phyloP scores from a whole-genome alignment of 2,888 invertebrate species.

The Papilio demoleus region DNA sequence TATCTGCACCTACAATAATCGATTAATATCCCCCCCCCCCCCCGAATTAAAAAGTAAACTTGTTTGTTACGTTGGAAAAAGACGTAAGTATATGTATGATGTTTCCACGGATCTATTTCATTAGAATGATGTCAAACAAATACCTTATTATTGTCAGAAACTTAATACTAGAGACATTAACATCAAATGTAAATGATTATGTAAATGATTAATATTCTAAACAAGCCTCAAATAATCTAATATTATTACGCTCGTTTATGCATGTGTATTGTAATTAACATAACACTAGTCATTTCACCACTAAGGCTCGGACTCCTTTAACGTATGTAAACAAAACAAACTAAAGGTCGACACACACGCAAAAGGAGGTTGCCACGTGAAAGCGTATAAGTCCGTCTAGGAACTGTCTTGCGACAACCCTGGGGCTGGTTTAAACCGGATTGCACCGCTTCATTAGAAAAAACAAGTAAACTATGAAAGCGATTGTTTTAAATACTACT shows the following conservation, averaged over 20 bases:
- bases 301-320: slow-evolving; percentile 35
- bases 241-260: slow-evolving; percentile 25
- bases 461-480: neutral
- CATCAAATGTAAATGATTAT: too few relatives aligned
- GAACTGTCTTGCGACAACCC: slow-evolving; percentile 20
- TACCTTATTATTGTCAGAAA: too few relatives aligned
- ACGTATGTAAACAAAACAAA: slow-evolving; percentile 43
- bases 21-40: too few relatives aligned
- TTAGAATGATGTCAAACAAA: too few relatives aligned
- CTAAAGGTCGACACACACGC: slow-evolving; percentile 41
- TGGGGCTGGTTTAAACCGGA: slow-evolving; percentile 17
- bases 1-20: too few relatives aligned
- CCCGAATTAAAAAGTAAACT: too few relatives aligned
- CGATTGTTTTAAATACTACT: too few relatives aligned
- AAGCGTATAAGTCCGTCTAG: slow-evolving; percentile 42
- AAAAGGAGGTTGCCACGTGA: slow-evolving; percentile 40
- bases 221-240: neutral
- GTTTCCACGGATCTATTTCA: too few relatives aligned
- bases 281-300: slow-evolving; percentile 39
- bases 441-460: neutral
- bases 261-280: slow-evolving; percentile 37
- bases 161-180: too few relatives aligned
- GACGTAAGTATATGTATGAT: too few relatives aligned
- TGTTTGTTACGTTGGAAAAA: too few relatives aligned
- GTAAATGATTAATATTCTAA: neutral